Evolutionary conservation across 2,113 vertebrate genomes (phyloP).

Genomic region (Otocyon megalotis): DNA sequence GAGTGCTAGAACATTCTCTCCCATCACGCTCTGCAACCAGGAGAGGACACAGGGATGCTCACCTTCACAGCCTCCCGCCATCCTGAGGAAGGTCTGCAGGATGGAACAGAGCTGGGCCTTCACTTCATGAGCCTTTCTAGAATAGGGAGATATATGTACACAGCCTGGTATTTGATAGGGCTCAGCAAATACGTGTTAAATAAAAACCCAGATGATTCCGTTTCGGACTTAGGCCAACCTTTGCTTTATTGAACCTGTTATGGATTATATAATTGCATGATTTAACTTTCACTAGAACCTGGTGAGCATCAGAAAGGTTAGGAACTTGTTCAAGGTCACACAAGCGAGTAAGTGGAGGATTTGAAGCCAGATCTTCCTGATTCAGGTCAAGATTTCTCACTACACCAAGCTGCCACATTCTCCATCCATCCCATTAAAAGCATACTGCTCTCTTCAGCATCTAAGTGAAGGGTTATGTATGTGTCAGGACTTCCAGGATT

Average conservation of each 20-base stretch:
- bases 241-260: not conserved
- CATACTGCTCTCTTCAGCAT: not conserved
- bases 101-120: constrained; percentile 21
- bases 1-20: not conserved
- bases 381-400: not conserved
- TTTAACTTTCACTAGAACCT: not conserved
- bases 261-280: not conserved
- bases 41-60: not conserved
- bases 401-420: not conserved
- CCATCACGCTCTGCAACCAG: not conserved
- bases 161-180: not conserved
- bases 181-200: not conserved
- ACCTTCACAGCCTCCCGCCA: constrained; percentile 55
- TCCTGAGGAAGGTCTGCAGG: constrained; percentile 48
- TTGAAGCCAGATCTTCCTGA: constrained; percentile 50
- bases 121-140: constrained; percentile 49
- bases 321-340: not conserved
- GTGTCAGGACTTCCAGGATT: not conserved
- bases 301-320: not conserved
- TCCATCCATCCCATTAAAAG: not conserved
- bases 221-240: not conserved
- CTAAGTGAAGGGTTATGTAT: not conserved
- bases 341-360: not conserved
- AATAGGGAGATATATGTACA: not conserved
- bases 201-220: not conserved